Evolutionary conservation across 2,888 invertebrate genomes (phyloP).

Genomic region (Polyommatus icarus): DNA sequence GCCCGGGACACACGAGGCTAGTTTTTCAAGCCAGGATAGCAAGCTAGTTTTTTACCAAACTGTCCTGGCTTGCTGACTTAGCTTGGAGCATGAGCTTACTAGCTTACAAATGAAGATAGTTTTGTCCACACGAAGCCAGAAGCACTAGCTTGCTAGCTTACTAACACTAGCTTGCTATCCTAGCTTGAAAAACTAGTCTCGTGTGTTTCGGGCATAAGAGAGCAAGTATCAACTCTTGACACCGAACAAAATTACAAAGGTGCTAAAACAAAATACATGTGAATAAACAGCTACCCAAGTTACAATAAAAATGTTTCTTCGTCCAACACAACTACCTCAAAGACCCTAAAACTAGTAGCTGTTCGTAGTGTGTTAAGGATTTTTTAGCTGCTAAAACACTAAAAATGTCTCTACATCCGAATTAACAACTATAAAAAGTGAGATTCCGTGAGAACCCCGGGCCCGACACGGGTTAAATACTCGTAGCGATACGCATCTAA

Average conservation of each 20-base stretch:
- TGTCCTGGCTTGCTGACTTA: too few species aligned
- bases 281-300: conserved; percentile 48
- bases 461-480: conserved; percentile 77
- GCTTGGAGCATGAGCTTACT: too few species aligned
- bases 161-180: too few species aligned
- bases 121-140: too few species aligned
- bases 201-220: too few species aligned
- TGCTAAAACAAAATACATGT: background rate
- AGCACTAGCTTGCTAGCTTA: too few species aligned
- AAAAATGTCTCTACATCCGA: conserved; percentile 21
- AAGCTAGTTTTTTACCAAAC: too few species aligned
- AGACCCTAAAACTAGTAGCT: conserved; percentile 3
- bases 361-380: background rate
- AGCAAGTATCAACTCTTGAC: background rate
- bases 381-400: conserved; percentile 12
- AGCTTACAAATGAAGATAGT: too few species aligned
- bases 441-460: conserved; percentile 70
- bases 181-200: too few species aligned
- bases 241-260: background rate
- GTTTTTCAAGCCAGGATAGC: too few species aligned
- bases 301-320: background rate
- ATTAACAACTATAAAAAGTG: conserved; percentile 34
- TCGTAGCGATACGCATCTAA: conserved; percentile 79
- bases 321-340: background rate
- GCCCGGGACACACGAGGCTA: too few species aligned